phyloP scores from a whole-genome alignment of 2,888 invertebrate genomes.

The Hybos culiciformis region DNA sequence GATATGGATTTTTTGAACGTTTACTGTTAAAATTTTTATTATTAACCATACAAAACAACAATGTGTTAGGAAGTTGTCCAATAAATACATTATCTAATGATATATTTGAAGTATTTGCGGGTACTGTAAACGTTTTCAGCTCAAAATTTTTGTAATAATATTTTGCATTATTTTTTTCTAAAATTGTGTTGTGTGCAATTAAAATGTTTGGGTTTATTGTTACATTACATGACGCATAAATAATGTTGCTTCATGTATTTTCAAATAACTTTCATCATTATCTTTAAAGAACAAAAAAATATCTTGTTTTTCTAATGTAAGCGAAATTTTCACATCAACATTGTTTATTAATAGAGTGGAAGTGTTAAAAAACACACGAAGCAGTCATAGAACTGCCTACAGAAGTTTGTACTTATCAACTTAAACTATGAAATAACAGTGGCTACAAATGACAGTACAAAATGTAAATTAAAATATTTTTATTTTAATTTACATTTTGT shows the following conservation, averaged over 20 bases:
- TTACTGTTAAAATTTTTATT: neutral
- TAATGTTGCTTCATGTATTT: neutral
- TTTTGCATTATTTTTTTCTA: neutral
- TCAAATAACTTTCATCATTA: neutral
- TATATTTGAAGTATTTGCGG: neutral
- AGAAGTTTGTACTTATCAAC: too few relatives aligned
- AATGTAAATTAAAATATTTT: too few relatives aligned
- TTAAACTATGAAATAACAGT: too few relatives aligned
- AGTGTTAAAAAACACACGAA: too few relatives aligned
- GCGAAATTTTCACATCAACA: neutral
- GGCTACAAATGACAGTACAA: too few relatives aligned
- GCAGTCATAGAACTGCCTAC: too few relatives aligned
- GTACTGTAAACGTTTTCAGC: neutral
- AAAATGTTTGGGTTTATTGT: constrained; percentile 11
- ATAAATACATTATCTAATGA: neutral
- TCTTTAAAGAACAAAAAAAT: neutral
- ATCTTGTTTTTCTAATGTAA: neutral
- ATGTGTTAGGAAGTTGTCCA: neutral
- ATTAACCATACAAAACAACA: too few relatives aligned
- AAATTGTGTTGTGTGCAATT: neutral
- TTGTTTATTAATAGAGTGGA: neutral
- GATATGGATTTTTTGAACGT: constrained; percentile 1
- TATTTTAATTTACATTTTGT: too few relatives aligned
- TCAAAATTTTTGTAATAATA: neutral
- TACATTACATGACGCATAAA: constrained; percentile 14